These are phyloP conservation scores for Panonychus citri DNA, from an alignment of 1,140 invertebrate genomes.

Conservation along the genomic window DNA sequence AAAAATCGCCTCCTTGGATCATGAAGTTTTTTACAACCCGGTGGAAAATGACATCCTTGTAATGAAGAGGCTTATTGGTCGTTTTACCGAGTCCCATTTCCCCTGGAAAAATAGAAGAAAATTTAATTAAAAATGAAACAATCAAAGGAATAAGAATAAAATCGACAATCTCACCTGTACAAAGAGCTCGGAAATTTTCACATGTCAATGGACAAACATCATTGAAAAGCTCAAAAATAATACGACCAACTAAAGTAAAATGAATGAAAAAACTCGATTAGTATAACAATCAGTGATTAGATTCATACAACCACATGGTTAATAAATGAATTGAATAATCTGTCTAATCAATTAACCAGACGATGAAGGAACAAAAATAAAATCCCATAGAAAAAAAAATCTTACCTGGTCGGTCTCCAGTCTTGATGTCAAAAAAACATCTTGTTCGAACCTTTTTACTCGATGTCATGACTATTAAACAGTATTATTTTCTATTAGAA, in stretches of 20 bases:
- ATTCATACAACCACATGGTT: too few relatives aligned
- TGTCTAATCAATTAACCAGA: neutral
- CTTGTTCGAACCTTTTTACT: neutral
- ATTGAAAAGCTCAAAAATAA: slow-evolving; percentile 79
- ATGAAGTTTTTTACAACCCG: slow-evolving; percentile 81
- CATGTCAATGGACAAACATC: slow-evolving; percentile 64
- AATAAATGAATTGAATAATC: too few relatives aligned
- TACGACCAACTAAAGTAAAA: slow-evolving; percentile 44
- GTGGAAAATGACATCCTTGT: slow-evolving; percentile 50
- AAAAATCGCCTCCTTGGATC: slow-evolving; percentile 27
- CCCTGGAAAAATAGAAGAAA: slow-evolving; percentile 11
- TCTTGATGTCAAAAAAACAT: slow-evolving; percentile 2
- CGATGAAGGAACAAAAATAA: neutral
- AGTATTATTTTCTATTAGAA: too few relatives aligned
- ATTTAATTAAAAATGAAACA: neutral
- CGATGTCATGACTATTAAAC: neutral
- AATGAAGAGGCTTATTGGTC: slow-evolving; percentile 46
- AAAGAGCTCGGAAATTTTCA: slow-evolving; percentile 25
- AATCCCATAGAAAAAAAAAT: neutral
- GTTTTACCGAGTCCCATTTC: slow-evolving; percentile 21
- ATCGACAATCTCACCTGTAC: slow-evolving; percentile 20
- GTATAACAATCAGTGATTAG: neutral
- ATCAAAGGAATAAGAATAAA: neutral
- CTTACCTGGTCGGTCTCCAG: slow-evolving; percentile 1
- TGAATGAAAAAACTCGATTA: neutral